A percentile compares a stretch with the other conserved stretches of the same genome.
Conservation (phyloP, 2,113 vertebrate species). For the Brienomyrus brachyistius region DNA sequence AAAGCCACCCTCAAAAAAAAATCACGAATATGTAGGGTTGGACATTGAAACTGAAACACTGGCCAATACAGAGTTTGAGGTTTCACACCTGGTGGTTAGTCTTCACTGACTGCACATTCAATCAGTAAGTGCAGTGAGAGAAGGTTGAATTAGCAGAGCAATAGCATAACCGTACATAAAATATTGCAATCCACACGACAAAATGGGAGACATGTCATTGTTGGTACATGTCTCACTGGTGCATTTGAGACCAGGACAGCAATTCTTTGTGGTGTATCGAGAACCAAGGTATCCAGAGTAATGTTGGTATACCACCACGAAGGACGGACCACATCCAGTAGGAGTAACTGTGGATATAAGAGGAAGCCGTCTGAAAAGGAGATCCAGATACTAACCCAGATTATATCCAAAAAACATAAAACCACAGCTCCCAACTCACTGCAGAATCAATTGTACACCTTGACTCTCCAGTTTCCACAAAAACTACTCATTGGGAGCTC, state of each 20-base stretch:
- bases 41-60: not conserved
- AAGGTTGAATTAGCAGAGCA: not conserved
- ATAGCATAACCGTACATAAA: not conserved
- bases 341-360: not conserved
- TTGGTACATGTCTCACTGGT: not conserved
- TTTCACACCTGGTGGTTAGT: not conserved
- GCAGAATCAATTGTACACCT: not conserved
- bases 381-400: not conserved
- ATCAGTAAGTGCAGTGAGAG: not conserved
- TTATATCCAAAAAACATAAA: not conserved
- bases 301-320: not conserved
- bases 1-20: not conserved
- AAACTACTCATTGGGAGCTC: not conserved
- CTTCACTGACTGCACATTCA: not conserved
- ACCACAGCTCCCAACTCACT: not conserved
- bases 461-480: not conserved
- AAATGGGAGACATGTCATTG: not conserved
- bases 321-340: not conserved
- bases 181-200: not conserved
- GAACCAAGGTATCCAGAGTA: not conserved
- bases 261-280: not conserved
- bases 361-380: not conserved
- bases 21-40: not conserved
- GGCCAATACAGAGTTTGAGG: not conserved
- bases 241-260: not conserved